Evolutionary conservation across 2,797 vertebrate genomes (phyloP).

Genomic region (Parotocinclus haroldoi): DNA sequence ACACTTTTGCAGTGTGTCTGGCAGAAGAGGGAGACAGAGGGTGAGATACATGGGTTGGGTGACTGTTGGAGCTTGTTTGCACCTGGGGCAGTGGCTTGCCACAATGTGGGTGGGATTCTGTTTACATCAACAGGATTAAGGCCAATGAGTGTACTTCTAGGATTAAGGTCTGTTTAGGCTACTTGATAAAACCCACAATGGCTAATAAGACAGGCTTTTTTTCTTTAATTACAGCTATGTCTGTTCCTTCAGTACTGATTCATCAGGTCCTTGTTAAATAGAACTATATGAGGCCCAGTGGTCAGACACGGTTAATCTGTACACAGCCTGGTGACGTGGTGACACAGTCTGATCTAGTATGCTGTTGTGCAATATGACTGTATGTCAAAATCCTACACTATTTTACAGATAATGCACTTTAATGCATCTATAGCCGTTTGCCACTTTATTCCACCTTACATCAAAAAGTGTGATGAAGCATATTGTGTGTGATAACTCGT

Average conservation of each 20-base stretch:
- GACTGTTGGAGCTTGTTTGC: conserved; percentile 52
- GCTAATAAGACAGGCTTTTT: conserved; percentile 63
- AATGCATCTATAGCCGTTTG: no score
- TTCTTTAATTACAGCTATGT: conserved; percentile 65
- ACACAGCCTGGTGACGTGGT: no score
- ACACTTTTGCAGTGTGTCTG: conserved; percentile 60
- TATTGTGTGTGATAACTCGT: no score
- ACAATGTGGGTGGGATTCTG: conserved; percentile 73
- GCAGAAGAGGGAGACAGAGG: conserved; percentile 56
- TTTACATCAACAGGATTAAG: conserved; percentile 77
- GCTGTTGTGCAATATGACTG: no score
- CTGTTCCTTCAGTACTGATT: conserved; percentile 59
- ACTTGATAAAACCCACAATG: conserved; percentile 57
- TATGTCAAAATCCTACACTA: no score
- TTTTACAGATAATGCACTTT: no score
- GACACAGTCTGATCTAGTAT: no score
- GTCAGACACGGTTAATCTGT: not conserved
- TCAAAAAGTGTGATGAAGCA: no score
- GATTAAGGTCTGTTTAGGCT: conserved; percentile 71
- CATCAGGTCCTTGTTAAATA: conserved; percentile 65
- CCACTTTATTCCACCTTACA: no score
- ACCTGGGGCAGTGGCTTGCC: conserved; percentile 68
- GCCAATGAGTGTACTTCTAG: conserved; percentile 61
- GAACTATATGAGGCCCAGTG: conserved; percentile 20
- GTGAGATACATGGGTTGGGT: conserved; percentile 39